Evolutionary conservation across 2,797 vertebrate species (phyloP).

Genomic region (Acridotheres tristis): DNA sequence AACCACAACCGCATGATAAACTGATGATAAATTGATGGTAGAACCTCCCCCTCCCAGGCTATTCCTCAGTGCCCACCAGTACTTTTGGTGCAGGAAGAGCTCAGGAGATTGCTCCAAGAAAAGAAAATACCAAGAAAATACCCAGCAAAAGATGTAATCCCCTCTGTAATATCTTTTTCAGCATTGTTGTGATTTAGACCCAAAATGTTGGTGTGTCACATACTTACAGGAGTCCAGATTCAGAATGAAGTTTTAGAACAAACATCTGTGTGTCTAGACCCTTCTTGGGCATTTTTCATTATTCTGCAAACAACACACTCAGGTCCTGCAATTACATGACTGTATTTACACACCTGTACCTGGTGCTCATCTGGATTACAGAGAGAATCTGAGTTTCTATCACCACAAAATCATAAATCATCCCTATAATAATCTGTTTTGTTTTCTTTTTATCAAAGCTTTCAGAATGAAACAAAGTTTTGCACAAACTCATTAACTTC

Average conservation of each 20-base stretch:
- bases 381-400: not conserved
- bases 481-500: not conserved
- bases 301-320: not conserved
- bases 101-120: not conserved
- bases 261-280: not conserved
- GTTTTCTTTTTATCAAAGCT: not conserved
- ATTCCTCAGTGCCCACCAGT: rapidly evolving
- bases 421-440: not conserved
- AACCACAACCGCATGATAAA: not conserved
- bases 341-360: not conserved
- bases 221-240: not conserved
- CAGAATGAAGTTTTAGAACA: not conserved
- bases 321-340: not conserved
- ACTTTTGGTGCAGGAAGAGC: not conserved
- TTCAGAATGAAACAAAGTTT: not conserved
- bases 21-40: not conserved
- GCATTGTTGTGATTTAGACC: not conserved
- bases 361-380: not conserved
- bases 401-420: not conserved
- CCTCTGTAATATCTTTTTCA: not conserved
- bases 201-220: not conserved
- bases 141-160: rapidly evolving
- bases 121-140: not conserved
- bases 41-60: not conserved
- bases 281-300: not conserved